Conservation (phyloP, 2,113 vertebrate genomes). For the Amphilophus citrinellus region DNA sequence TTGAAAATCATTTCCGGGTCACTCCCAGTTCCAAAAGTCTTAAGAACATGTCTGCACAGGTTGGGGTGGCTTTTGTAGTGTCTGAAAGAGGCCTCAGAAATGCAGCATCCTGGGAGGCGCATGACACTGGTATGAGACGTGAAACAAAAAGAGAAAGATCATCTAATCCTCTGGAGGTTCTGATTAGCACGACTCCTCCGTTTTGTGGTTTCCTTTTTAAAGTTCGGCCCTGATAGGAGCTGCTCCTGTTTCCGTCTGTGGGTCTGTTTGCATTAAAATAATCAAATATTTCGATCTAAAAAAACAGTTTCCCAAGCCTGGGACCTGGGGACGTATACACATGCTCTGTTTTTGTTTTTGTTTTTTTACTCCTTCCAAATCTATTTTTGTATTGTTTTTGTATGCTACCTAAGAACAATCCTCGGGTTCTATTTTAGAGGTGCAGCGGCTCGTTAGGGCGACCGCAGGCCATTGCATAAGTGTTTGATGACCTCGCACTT, state of each 20-base stretch:
- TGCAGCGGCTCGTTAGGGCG: conserved; percentile 48
- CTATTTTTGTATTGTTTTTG: conserved; percentile 79
- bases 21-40: conserved; percentile 46
- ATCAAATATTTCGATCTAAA: conserved; percentile 1
- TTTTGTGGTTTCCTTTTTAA: conserved; percentile 46
- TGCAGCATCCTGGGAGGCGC: conserved; percentile 59
- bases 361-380: conserved; percentile 26
- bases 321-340: not conserved
- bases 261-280: not conserved
- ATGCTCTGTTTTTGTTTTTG: not conserved
- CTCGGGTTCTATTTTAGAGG: conserved; percentile 72
- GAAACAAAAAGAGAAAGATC: conserved; percentile 36
- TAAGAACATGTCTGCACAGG: conserved; percentile 63
- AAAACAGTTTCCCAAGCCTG: conserved; percentile 4
- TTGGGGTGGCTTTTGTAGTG: conserved; percentile 47
- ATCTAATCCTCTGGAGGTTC: conserved; percentile 55
- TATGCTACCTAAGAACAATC: conserved; percentile 74
- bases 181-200: conserved; percentile 30
- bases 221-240: conserved; percentile 39
- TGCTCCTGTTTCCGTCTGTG: conserved; percentile 6
- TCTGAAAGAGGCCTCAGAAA: conserved; percentile 57
- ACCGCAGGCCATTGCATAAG: conserved; percentile 75
- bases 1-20: conserved; percentile 65
- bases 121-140: conserved; percentile 48
- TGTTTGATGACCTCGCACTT: conserved; percentile 70